Evolutionary conservation across 2,888 invertebrate genomes (phyloP).

Genomic region (Auanema freiburgensis): DNA sequence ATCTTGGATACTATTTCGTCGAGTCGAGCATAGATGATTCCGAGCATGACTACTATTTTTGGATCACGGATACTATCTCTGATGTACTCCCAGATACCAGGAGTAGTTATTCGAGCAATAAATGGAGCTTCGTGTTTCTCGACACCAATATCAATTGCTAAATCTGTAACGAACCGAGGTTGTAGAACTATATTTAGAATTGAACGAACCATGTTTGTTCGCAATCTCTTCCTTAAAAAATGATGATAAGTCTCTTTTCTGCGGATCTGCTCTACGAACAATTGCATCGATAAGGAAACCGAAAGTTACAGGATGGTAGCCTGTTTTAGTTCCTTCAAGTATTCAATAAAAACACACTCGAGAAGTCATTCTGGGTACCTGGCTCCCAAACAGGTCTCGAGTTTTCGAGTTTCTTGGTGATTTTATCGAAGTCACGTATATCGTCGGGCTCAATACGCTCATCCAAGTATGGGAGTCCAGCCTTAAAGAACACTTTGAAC

Average conservation of each 20-base stretch:
- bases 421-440: constrained; percentile 54
- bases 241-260: constrained; percentile 35
- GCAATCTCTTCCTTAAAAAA: constrained; percentile 63
- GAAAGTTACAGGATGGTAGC: constrained; percentile 66
- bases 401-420: constrained; percentile 57
- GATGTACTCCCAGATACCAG: constrained; percentile 46
- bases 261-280: constrained; percentile 43
- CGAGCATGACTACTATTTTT: constrained; percentile 14
- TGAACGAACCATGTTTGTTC: constrained; percentile 32
- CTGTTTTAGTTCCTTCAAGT: constrained; percentile 46
- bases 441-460: constrained; percentile 42
- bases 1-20: constrained; percentile 44
- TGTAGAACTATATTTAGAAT: neutral
- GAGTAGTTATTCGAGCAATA: constrained; percentile 42
- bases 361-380: constrained; percentile 40
- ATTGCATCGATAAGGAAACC: constrained; percentile 59
- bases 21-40: constrained; percentile 32
- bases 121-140: constrained; percentile 27
- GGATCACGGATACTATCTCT: constrained; percentile 36
- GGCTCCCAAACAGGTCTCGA: constrained; percentile 64
- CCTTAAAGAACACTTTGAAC: constrained; percentile 51
- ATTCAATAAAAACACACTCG: constrained; percentile 11
- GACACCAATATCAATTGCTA: constrained; percentile 51
- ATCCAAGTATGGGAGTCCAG: constrained; percentile 64
- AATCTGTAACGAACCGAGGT: constrained; percentile 23